These are phyloP conservation scores for Aphyosemion australe DNA, from an alignment of 2,113 vertebrate species.

Conservation along the genomic window DNA sequence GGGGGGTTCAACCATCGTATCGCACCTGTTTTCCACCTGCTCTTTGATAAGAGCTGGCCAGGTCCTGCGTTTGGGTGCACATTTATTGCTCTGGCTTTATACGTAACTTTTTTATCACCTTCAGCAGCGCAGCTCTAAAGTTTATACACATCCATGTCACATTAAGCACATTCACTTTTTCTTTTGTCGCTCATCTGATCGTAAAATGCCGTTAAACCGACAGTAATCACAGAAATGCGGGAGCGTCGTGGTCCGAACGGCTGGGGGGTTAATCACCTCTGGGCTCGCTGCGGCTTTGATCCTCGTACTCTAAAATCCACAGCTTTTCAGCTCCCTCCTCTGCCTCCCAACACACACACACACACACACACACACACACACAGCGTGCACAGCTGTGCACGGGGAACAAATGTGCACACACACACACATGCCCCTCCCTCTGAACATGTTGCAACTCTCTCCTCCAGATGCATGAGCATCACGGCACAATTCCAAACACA, in stretches of 20 bases:
- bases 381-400: conserved; percentile 35
- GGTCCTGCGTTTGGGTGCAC: conserved; percentile 3
- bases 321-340: conserved; percentile 46
- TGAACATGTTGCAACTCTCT: conserved; percentile 40
- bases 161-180: not conserved
- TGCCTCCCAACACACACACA: conserved; percentile 19
- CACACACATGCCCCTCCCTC: conserved; percentile 38
- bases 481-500: conserved; percentile 45
- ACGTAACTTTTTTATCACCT: not conserved
- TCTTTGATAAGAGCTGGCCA: conserved; percentile 13
- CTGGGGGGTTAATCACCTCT: conserved; percentile 70
- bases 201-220: not conserved
- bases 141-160: not conserved
- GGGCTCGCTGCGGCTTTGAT: conserved; percentile 66
- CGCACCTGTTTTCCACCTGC: conserved; percentile 15
- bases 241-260: conserved; percentile 51
- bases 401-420: conserved; percentile 38
- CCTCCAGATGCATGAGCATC: conserved; percentile 47
- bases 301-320: conserved; percentile 68
- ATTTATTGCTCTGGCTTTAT: conserved; percentile 14
- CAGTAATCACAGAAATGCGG: conserved; percentile 25
- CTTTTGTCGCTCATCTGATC: too few relatives aligned
- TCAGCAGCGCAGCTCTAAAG: not conserved
- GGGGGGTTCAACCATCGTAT: conserved; percentile 31
- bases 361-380: not conserved